Evolutionary conservation across 2,797 vertebrate species (phyloP), one percentile per base, ranked within the genome.

Genomic region (Zonotrichia albicollis): DNA sequence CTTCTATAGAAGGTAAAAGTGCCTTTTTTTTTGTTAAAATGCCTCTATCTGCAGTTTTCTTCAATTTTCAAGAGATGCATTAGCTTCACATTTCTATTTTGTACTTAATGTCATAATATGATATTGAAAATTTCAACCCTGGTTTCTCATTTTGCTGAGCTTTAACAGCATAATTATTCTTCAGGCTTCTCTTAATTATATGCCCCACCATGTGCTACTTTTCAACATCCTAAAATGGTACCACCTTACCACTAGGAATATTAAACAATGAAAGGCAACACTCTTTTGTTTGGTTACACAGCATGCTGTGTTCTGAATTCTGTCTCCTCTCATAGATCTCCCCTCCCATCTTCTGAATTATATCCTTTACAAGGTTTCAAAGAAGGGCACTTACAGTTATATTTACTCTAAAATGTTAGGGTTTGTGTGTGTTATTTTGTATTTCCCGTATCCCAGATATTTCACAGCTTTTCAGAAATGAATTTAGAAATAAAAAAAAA

Each of bases 131-230:
- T 16, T 2, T 27, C 34, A 76, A 6, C 27, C 2, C 26, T 78
- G 2, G 1, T 62, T 85, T 42, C 21, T 94, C 48, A 73, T 91
- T 95, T 84, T 84, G n/a, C 40, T 86, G 78, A 94, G 58, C 51
- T 90, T 53, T 78, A 86, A 73, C 81, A 84, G 48, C 32, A 87
- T 84, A 94, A 96, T 92, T 90, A 88, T 88, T 94, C 62, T 84
- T 93, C 73, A 86, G 79, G 62, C 22, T 89, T 94, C 51, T 50
- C 36, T 92, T 96, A 95, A 95, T 95, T 91, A 84, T 86, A 89
- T 76, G 62, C 40, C 76, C 73, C 62, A 93, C 48, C 38, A 89
- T 81, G 70, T 86, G 79, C 60, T 91, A 85, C 84, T 75, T 87
- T 93, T 87, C 71, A 78, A 30, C 64, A 60, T 74, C 53, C 21